These are phyloP conservation scores for Sebastes hubbsi DNA, from an alignment of 2,797 vertebrate species.

Conservation along the genomic window DNA sequence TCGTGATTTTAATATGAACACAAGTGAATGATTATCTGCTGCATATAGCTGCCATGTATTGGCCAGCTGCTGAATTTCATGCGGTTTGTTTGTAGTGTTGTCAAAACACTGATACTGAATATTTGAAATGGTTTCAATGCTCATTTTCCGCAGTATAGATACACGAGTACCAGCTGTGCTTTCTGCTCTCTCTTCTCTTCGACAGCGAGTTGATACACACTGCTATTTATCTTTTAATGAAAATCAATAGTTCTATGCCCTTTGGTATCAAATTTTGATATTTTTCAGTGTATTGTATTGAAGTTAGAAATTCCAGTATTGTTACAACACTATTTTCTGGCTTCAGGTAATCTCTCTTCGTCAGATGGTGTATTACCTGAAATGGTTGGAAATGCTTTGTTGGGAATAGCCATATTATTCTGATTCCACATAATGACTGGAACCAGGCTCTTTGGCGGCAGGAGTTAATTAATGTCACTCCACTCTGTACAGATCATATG, in stretches of 20 bases:
- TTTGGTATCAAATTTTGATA: too few species aligned
- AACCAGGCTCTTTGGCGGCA: background rate
- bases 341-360: too few species aligned
- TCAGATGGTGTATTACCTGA: background rate
- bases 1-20: background rate
- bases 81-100: background rate
- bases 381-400: background rate
- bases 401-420: background rate
- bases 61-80: background rate
- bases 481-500: background rate
- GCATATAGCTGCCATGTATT: background rate
- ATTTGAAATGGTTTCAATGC: too few species aligned
- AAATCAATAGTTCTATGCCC: too few species aligned
- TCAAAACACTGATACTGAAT: too few species aligned
- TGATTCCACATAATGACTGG: background rate
- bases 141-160: accelerated
- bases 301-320: too few species aligned
- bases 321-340: too few species aligned
- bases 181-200: too few species aligned
- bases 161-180: too few species aligned
- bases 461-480: background rate
- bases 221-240: too few species aligned
- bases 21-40: background rate
- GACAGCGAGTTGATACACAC: too few species aligned
- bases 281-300: too few species aligned